These are phyloP conservation scores for Apus apus DNA, from an alignment of 2,113 vertebrate species.

Conservation along the genomic window DNA sequence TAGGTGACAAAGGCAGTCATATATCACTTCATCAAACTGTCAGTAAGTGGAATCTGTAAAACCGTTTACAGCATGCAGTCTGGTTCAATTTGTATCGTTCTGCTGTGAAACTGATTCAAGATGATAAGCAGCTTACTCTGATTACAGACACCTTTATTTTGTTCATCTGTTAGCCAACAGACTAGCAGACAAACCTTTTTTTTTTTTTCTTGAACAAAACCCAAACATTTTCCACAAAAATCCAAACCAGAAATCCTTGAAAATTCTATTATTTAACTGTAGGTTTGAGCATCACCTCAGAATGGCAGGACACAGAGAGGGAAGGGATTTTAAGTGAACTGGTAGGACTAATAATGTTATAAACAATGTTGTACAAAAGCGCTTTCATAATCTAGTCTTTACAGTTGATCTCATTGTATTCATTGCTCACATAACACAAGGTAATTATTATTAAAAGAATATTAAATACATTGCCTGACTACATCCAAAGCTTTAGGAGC, in stretches of 20 bases:
- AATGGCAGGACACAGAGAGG: neutral
- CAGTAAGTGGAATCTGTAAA: neutral
- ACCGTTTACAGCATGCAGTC: neutral
- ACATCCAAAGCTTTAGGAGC: neutral
- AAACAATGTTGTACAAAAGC: rapidly evolving
- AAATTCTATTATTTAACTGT: neutral
- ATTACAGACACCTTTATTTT: neutral
- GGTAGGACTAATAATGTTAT: neutral
- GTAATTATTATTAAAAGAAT: neutral
- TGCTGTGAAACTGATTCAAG: neutral
- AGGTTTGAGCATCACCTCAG: neutral
- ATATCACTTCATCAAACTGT: neutral
- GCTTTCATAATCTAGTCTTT: neutral
- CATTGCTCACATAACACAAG: neutral
- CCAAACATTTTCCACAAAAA: neutral
- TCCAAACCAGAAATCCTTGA: neutral
- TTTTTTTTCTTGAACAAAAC: no score
- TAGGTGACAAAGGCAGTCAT: constrained; percentile 7
- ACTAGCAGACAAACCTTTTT: no score
- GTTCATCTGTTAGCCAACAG: neutral
- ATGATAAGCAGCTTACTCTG: neutral
- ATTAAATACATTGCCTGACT: neutral
- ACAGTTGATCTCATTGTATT: neutral
- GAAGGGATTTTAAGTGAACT: neutral
- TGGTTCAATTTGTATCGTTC: neutral